Base-by-base conservation (phyloP, 2,113 vertebrate species). In the Periophthalmus modestus region DNA sequence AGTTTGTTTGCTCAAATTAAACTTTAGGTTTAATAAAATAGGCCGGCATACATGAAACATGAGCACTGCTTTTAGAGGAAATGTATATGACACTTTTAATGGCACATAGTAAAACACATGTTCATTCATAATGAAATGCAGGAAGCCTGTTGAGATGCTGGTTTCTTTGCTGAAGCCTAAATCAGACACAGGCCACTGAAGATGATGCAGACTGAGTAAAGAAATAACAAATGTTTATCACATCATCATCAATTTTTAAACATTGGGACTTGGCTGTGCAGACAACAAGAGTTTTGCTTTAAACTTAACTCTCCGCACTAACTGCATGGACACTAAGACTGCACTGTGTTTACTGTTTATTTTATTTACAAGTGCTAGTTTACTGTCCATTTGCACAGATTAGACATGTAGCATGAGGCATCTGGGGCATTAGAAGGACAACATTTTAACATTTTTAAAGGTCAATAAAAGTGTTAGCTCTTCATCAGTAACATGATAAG, bases 401-500 rank as follows among this genome's bases (percentile, higher is more conserved):
- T 43, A 5, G 18, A n/a, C 34, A 65, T 65, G 36, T 21, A 43
- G 36, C 39, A 6, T 21, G 28, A 18, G 23, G 70, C 46, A 54
- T 75, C 48, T 75, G 14, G 43, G 19, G 7, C 61, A 23, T 68
- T 65, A 63, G 1, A 5, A 50, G 62, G 14, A 36, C 5, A 61
- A 73, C 33, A 85, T n/a, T n/a, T n/a, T n/a, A n/a, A n/a, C n/a
- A n/a, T n/a, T 62, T 21, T 78, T 47, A 16, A 82, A 68, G 82
- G 80, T 89, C 87, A 85, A 81, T 92, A 85, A 84, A 91, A 88
- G 82, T 77, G 81, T 88, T 83, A 75, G 76, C 18, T 66, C 77
- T 82, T 84, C 85, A 86, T 88, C 78, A 52, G 91, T 93, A 90
- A 93, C 85, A 73, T 69, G 91, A 94, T 91, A 89, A 48, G 82